A percentile compares a stretch with the other conserved stretches of the same genome.
These are phyloP conservation scores for Eubasilissa regina DNA, from an alignment of 1,140 invertebrate genomes.

Conservation along the genomic window DNA sequence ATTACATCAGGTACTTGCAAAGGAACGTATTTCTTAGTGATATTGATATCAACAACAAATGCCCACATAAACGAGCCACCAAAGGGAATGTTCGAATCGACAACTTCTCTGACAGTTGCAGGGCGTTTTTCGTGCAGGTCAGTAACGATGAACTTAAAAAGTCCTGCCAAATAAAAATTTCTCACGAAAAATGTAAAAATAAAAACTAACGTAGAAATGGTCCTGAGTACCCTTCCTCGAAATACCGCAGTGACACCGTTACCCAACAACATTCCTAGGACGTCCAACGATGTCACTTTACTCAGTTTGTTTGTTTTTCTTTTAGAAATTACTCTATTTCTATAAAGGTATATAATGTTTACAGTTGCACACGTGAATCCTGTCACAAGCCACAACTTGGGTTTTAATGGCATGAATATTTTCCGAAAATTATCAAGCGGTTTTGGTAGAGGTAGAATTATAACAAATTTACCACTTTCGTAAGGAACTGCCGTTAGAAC, in stretches of 20 bases:
- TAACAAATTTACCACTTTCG: neutral
- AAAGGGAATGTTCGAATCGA: neutral
- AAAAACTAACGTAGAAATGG: neutral
- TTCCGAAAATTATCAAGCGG: neutral
- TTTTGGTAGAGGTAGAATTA: slow-evolving; percentile 5
- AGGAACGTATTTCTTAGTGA: neutral
- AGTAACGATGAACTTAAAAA: slow-evolving; percentile 14
- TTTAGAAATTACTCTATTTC: neutral
- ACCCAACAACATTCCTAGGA: neutral
- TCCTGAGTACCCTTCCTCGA: neutral
- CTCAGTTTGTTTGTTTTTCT: neutral
- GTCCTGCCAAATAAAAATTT: neutral
- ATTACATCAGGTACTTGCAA: neutral
- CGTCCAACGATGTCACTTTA: neutral
- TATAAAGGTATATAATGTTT: neutral
- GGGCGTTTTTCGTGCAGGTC: neutral
- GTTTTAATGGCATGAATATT: neutral
- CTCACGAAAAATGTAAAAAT: neutral
- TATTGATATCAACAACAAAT: neutral
- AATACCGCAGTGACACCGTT: neutral
- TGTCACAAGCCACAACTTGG: neutral
- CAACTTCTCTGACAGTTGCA: neutral
- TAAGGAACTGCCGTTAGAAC: neutral
- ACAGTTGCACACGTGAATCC: neutral
- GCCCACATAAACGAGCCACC: neutral